Conservation (phyloP, 2,888 invertebrate genomes). For the Papilio elwesi region DNA sequence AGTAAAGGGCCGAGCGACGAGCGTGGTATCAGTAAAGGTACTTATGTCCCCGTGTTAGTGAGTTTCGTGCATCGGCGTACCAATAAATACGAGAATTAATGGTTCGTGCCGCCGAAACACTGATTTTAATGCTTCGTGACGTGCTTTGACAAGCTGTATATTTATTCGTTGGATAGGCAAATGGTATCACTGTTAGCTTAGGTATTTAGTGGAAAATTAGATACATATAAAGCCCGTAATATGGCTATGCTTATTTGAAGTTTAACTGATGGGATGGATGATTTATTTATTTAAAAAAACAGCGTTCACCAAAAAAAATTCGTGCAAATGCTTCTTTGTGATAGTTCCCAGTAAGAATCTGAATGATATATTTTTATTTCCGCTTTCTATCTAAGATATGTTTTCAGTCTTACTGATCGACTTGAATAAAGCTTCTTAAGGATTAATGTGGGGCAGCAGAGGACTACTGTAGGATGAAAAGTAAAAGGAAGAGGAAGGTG, state of each 20-base stretch:
- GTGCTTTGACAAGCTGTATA: constrained; percentile 64
- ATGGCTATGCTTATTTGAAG: background rate
- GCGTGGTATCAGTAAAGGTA: constrained; percentile 28
- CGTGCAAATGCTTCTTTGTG: no score
- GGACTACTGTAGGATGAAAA: no score
- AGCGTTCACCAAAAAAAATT: no score
- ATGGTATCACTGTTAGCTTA: constrained; percentile 6
- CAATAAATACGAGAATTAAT: constrained; percentile 78
- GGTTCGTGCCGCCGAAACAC: constrained; percentile 75
- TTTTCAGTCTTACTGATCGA: no score
- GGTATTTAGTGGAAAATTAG: background rate
- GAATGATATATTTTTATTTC: no score
- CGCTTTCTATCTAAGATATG: no score
- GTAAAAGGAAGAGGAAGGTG: no score
- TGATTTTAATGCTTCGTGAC: constrained; percentile 79
- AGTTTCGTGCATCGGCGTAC: constrained; percentile 63
- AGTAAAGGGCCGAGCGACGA: constrained; percentile 6
- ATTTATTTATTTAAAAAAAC: no score
- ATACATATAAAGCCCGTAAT: background rate
- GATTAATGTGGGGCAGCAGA: no score
- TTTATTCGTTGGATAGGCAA: constrained; percentile 54
- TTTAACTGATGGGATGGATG: background rate
- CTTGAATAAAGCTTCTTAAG: no score
- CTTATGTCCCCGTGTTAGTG: constrained; percentile 49
- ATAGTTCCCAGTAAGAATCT: no score